Conservation (phyloP, 2,888 invertebrate genomes). For the Caenorhabditis becei region DNA sequence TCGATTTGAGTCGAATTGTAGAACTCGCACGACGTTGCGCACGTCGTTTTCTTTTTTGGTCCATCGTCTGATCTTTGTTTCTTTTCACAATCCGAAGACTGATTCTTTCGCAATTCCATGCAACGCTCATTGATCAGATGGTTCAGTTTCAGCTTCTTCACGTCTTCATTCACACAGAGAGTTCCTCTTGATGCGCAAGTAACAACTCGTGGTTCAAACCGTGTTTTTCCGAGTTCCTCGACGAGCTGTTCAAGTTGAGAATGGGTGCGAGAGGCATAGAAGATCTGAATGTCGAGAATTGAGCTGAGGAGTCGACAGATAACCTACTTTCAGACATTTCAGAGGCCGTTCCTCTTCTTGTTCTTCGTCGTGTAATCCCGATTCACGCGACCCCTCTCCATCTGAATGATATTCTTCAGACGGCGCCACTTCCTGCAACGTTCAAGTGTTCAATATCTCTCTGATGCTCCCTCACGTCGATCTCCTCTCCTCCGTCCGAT, state of each 20-base stretch:
- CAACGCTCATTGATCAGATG: constrained; percentile 77
- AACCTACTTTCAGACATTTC: constrained; percentile 47
- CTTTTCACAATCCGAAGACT: constrained; percentile 41
- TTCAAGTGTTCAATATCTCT: neutral
- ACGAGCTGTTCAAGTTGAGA: constrained; percentile 96
- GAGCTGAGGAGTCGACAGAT: neutral
- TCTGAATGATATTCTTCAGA: constrained; percentile 75
- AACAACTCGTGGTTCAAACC: constrained; percentile 76
- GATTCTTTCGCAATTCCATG: constrained; percentile 76
- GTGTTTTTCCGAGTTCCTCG: constrained; percentile 91
- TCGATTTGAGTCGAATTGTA: constrained; percentile 86
- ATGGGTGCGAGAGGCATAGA: constrained; percentile 96
- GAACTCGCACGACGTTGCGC: constrained; percentile 85
- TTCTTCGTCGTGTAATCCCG: constrained; percentile 33
- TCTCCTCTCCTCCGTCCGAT: constrained; percentile 39
- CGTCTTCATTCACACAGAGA: constrained; percentile 91
- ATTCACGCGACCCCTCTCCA: constrained; percentile 51
- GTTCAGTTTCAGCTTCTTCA: constrained; percentile 82
- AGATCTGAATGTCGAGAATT: too few species aligned
- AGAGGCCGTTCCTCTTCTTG: constrained; percentile 41
- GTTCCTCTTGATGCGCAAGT: constrained; percentile 83
- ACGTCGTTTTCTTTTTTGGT: constrained; percentile 27
- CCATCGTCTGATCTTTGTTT: constrained; percentile 42
- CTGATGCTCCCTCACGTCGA: constrained; percentile 21
- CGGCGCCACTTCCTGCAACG: constrained; percentile 74